A percentile compares a stretch with the other conserved stretches of the same genome.
These are phyloP conservation scores for Dolichotis patagonum DNA, from an alignment of 2,113 vertebrate genomes.

Conservation along the genomic window DNA sequence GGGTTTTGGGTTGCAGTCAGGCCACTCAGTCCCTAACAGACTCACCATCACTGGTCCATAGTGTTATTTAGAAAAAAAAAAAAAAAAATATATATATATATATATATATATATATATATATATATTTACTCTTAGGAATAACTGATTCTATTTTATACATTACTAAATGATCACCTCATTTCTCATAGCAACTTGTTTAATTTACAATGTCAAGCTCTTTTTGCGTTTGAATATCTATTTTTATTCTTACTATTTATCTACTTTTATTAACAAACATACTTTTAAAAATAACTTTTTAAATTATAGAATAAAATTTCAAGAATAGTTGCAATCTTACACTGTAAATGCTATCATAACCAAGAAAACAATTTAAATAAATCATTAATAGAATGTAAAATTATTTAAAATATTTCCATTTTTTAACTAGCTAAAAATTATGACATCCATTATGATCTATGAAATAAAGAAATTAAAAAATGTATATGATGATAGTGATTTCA, in stretches of 20 bases:
- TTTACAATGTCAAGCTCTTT: constrained; percentile 4
- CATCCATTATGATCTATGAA: constrained; percentile 4
- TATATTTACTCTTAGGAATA: neutral
- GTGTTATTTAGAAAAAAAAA: neutral
- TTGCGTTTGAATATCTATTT: neutral
- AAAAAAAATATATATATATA: too few species aligned
- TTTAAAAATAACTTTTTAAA: neutral
- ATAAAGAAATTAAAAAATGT: neutral
- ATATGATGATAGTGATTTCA: neutral
- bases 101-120: too few species aligned
- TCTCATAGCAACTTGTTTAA: neutral
- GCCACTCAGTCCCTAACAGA: neutral
- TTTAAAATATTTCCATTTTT: neutral
- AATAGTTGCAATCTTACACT: neutral
- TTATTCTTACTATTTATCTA: neutral
- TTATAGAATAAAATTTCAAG: neutral
- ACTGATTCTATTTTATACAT: neutral
- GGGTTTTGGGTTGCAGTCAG: neutral
- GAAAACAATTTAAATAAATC: neutral
- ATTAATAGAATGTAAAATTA: neutral
- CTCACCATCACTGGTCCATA: neutral
- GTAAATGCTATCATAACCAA: neutral
- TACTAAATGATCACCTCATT: neutral
- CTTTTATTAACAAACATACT: neutral
- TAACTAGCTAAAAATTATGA: neutral